Base-by-base conservation (phyloP, 2,888 invertebrate genomes). In the Meteorus cinctellus region DNA sequence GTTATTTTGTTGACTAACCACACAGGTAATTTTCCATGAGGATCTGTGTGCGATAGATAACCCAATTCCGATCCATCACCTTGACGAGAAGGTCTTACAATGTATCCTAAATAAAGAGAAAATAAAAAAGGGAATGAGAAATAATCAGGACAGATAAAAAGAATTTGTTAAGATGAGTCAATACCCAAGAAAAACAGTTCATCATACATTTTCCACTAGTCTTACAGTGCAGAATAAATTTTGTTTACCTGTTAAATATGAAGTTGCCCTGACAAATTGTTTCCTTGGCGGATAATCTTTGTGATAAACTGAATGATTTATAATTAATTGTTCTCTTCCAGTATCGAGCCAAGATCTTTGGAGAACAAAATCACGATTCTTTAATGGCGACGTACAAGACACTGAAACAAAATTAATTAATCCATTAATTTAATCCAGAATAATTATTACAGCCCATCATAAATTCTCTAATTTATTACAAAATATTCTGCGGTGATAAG, bases 271-370 rank as follows among this genome's bases (percentile, higher is more conserved):
- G 77, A 97, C 94, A 89, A 93, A 96, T 67, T 95, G 95, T 88
- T 96, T 96, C 86, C 93, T 93, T 0, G 95, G 95, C 27, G 97
- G 96, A 89, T 93, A 95, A 89, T 95, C 94, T 88, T 94, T 94
- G 89, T 97, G 97, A 90, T 93, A 94, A 77, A 98, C 95, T 41
- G 97, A 97, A 91, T 97, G 97, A 90, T 96, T 97, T 82, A 97
- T 92, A 87, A 97, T 96, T 90, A 96, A 92, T 91, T 96, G 96
- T 90, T 97, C 97, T 77, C 93, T 90, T 34, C 95, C 96, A 67
- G 95, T 94, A 89, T 97, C 97, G 81, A 97, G 91, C 97, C 97
- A 97, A 24, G 97, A 97, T 82, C 97, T 92, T 91, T 97, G 96
- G 83, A 97, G 92, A 69, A 98, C 95, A 91, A 97, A 97, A 90